Evolutionary conservation across 2,797 vertebrate genomes (phyloP), one percentile per base, ranked within the genome.

Genomic region (Gallinago solitaria): DNA sequence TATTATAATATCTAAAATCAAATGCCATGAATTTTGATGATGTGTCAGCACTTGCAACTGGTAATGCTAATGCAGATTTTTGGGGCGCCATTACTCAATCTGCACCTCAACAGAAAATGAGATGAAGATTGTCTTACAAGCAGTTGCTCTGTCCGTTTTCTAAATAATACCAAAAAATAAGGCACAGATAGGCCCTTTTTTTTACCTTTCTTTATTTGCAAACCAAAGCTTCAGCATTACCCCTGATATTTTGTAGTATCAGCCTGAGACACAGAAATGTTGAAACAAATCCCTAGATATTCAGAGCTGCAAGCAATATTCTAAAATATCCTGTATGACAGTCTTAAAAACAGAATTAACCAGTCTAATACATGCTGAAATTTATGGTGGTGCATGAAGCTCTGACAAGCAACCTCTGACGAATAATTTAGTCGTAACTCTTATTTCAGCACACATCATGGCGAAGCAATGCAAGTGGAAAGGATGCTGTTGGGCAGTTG

Each of bases 1-100:
- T 84, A 82, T 80, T 69, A 41, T 30, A 83, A 84, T 83, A 60
- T 27, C 87, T 77, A 70, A 90, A 93, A 94, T 60, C 60, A 80
- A 93, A 93, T 48, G 12, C 59, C 59, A 92, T 89, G 48, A 77
- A 93, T 94, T 95, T 92, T 94, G 64, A 95, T 95, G 41, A 85
- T 90, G 53, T 80, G 48, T 87, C 64, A 92, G 71, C 53, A 79
- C 63, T 90, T 82, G 56, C 63, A 79, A 84, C 74, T 84, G 23
- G 25, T 54, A 89, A 89, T 82, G 59, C 16, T 82, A 77, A 87
- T 27, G 39, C 50, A 80, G 70, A 60, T 60, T 95, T 96, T 95
- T 56, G 67, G 74, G 56, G 18, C 54, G 12, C 28, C 32, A 4
- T 45, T 73, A 51, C 25, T 90, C 51, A 41, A 2, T 63, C 56